These are phyloP conservation scores for Pantherophis vulpinus DNA, from an alignment of 2,797 vertebrate genomes.

Conservation along the genomic window DNA sequence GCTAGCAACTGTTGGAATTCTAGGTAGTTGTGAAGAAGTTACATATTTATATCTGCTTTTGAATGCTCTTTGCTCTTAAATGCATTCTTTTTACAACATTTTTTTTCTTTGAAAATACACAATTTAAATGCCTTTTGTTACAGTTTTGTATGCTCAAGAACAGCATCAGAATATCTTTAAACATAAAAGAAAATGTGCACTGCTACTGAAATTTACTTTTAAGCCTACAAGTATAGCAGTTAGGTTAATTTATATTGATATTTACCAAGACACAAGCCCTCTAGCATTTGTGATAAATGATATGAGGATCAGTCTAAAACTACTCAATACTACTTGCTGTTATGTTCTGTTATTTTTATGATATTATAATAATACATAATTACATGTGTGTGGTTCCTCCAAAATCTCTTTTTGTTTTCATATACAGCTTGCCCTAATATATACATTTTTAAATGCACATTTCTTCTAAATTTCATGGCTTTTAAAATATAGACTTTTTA, in stretches of 20 bases:
- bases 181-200: background rate
- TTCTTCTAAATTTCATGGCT: background rate
- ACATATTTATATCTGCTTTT: background rate
- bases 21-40: background rate
- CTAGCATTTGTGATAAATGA: background rate
- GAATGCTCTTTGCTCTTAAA: background rate
- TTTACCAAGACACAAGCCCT: background rate
- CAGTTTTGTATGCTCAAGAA: background rate
- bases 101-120: background rate
- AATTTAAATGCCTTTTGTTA: background rate
- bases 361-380: background rate
- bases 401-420: background rate
- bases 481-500: background rate
- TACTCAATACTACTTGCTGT: background rate
- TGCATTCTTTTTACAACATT: background rate
- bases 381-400: background rate
- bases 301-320: background rate
- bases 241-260: background rate
- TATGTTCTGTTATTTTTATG: background rate
- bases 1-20: background rate
- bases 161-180: background rate
- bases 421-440: background rate
- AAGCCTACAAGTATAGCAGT: background rate
- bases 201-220: background rate
- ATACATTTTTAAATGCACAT: background rate